phyloP scores from a whole-genome alignment of 2,888 invertebrate species.

The Eupeodes luniger region DNA sequence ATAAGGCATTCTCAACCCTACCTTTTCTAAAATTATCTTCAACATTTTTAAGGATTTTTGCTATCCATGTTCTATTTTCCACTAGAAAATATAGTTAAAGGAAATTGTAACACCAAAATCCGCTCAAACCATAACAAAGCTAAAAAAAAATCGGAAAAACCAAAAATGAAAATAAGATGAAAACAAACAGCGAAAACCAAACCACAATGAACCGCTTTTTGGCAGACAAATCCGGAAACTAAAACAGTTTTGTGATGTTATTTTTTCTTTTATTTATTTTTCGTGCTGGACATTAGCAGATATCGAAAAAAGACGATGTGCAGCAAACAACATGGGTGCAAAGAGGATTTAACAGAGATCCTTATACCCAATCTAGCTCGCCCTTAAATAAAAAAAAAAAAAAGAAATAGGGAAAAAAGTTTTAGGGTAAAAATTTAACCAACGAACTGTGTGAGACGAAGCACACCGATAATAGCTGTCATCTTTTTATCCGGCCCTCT shows the following conservation, averaged over 20 bases:
- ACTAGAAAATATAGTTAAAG: conserved; percentile 25
- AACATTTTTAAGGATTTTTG: conserved; percentile 60
- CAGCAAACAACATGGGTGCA: conserved; percentile 43
- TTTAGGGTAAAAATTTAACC: conserved; percentile 36
- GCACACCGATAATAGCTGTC: conserved; percentile 72
- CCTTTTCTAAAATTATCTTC: conserved; percentile 10
- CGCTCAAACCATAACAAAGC: conserved; percentile 6
- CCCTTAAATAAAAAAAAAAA: conserved; percentile 11
- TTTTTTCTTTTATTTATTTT: not conserved
- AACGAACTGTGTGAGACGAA: conserved; percentile 50
- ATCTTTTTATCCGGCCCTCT: conserved; percentile 69
- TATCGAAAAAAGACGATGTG: conserved; percentile 62
- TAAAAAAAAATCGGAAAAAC: not conserved
- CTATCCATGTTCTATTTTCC: conserved; percentile 31
- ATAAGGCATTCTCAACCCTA: too few species aligned
- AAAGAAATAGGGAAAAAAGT: not conserved
- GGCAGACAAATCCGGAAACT: conserved; percentile 75
- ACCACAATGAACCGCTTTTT: conserved; percentile 73
- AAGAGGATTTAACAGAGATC: conserved; percentile 37
- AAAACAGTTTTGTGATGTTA: conserved; percentile 42
- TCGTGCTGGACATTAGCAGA: conserved; percentile 62
- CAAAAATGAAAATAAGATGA: conserved; percentile 34
- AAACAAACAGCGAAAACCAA: conserved; percentile 59
- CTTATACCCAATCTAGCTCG: conserved; percentile 27
- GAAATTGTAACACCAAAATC: conserved; percentile 56